Conservation (phyloP, 1,140 invertebrate genomes). For the Rhysida immarginata region DNA sequence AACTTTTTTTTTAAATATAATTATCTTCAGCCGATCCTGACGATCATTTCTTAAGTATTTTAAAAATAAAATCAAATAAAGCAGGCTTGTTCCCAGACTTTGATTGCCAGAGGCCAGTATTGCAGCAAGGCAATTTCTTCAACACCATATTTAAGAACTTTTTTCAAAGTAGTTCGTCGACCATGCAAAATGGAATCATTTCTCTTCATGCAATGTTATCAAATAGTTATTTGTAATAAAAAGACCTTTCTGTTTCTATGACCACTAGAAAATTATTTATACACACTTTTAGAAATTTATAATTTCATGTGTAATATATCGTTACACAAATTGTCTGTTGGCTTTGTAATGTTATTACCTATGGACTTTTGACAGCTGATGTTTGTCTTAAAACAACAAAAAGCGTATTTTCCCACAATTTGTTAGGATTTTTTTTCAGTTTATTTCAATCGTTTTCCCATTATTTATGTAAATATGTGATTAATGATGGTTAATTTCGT, state of each 20-base stretch:
- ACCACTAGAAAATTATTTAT: neutral
- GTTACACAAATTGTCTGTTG: neutral
- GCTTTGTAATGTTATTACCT: neutral
- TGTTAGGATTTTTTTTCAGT: neutral
- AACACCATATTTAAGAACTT: neutral
- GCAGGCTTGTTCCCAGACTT: no score
- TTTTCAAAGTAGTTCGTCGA: neutral
- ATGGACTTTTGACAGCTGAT: neutral
- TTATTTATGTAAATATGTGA: slow-evolving; percentile 1
- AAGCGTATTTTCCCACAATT: neutral
- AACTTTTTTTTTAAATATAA: no score
- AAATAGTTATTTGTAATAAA: neutral
- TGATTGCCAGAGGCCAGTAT: no score
- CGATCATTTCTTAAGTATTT: no score
- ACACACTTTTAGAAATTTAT: neutral
- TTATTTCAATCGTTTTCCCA: neutral
- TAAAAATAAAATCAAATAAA: no score
- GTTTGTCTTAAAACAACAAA: neutral
- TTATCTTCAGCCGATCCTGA: no score
- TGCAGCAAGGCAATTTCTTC: no score
- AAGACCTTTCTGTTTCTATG: neutral
- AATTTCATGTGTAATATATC: neutral
- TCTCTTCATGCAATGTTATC: neutral
- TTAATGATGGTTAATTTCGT: neutral
- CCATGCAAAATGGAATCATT: neutral